phyloP scores from a whole-genome alignment of 2,888 invertebrate genomes.

The Temnothorax rugatulus region DNA sequence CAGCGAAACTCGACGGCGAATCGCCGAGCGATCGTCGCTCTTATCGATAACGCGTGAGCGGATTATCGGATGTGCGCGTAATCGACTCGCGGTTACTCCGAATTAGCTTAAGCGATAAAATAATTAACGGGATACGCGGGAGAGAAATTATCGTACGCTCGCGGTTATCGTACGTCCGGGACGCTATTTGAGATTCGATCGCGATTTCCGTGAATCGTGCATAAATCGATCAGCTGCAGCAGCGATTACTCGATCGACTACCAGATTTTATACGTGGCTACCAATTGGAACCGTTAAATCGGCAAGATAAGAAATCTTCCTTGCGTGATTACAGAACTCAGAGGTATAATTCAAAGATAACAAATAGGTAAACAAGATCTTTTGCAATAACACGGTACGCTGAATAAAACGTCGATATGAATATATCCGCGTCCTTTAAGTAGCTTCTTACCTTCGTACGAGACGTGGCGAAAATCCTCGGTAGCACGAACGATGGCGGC shows the following conservation, averaged over 20 bases:
- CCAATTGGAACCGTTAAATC: background rate
- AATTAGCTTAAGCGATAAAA: slow-evolving; percentile 38
- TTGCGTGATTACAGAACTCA: background rate
- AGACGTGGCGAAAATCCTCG: slow-evolving; percentile 83
- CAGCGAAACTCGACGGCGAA: slow-evolving; percentile 21
- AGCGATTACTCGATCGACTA: background rate
- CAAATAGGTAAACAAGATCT: background rate
- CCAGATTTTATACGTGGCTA: background rate
- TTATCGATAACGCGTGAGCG: slow-evolving; percentile 27
- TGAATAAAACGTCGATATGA: background rate
- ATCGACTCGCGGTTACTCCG: slow-evolving; percentile 12
- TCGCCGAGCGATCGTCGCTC: slow-evolving; percentile 4
- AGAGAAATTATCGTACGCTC: slow-evolving; percentile 23
- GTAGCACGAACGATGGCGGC: slow-evolving; percentile 63
- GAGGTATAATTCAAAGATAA: slow-evolving; percentile 19
- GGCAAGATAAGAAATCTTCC: slow-evolving; percentile 3
- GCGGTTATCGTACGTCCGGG: slow-evolving; percentile 1
- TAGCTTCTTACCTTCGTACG: slow-evolving; percentile 80
- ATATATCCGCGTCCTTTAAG: background rate
- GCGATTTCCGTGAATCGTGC: slow-evolving; percentile 12
- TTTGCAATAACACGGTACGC: background rate
- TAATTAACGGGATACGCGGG: slow-evolving; percentile 41
- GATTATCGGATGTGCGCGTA: slow-evolving; percentile 20
- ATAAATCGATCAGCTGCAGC: background rate
- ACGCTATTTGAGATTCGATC: slow-evolving; percentile 21